These are phyloP conservation scores for Tolypeutes matacus DNA, from an alignment of 2,797 vertebrate species.

Conservation along the genomic window DNA sequence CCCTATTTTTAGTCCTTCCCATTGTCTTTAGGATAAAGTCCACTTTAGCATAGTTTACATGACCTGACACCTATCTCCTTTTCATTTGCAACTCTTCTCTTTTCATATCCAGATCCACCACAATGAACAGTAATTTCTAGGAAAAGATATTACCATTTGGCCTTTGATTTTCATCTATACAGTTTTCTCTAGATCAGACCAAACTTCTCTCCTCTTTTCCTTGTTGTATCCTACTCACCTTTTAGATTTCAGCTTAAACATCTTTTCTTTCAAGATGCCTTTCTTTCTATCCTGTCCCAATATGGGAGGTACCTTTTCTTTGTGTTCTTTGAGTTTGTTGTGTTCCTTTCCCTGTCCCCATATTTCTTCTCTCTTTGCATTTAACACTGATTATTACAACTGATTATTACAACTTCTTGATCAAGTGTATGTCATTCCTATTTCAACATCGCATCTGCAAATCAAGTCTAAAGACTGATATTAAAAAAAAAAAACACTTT, in stretches of 20 bases:
- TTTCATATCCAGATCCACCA: not conserved
- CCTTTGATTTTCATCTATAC: not conserved
- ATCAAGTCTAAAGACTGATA: not conserved
- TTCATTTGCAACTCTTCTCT: not conserved
- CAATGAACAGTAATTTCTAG: not conserved
- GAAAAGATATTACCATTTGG: not conserved
- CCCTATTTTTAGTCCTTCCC: not conserved
- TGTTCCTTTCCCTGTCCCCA: not conserved
- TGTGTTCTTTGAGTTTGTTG: too few relatives aligned
- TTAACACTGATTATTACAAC: not conserved
- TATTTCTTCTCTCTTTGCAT: not conserved
- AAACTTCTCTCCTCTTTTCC: not conserved
- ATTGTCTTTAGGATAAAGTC: not conserved
- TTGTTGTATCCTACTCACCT: not conserved
- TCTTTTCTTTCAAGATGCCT: not conserved
- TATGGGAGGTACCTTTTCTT: not conserved
- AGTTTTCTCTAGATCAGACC: not conserved
- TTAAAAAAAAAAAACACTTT: not conserved
- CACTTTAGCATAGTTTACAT: not conserved
- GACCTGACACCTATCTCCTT: not conserved
- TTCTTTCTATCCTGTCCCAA: not conserved
- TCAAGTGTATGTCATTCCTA: accelerated
- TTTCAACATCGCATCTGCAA: not conserved
- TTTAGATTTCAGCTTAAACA: not conserved
- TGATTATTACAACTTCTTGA: not conserved